phyloP scores from a whole-genome alignment of 2,888 invertebrate genomes.

The Thelaira solivaga region DNA sequence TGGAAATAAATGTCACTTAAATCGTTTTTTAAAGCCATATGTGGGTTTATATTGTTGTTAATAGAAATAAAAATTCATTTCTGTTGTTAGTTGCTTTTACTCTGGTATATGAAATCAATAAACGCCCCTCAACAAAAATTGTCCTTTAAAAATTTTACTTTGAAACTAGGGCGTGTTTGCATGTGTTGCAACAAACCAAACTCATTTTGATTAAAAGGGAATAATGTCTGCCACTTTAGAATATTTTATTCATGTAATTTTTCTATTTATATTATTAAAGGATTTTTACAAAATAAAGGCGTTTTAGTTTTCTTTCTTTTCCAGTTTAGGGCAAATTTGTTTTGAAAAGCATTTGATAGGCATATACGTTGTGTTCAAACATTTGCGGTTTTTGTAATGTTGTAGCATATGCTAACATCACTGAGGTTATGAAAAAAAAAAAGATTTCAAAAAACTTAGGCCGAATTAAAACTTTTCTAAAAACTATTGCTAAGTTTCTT shows the following conservation, averaged over 20 bases:
- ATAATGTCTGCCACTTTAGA: neutral
- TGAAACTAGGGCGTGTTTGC: constrained; percentile 5
- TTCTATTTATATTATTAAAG: neutral
- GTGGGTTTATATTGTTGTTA: neutral
- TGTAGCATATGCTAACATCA: too few relatives aligned
- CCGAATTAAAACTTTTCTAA: too few relatives aligned
- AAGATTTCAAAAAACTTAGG: too few relatives aligned
- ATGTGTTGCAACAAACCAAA: constrained; percentile 8
- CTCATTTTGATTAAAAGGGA: neutral
- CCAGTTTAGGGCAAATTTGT: neutral
- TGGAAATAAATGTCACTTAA: too few relatives aligned
- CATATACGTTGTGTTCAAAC: neutral
- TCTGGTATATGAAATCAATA: neutral
- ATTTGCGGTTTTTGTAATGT: neutral
- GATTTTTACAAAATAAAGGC: neutral
- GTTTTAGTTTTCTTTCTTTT: neutral
- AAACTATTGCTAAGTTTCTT: too few relatives aligned
- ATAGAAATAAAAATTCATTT: neutral
- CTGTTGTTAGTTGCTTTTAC: neutral
- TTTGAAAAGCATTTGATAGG: neutral
- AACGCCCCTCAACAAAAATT: constrained; percentile 6
- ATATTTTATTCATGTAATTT: neutral
- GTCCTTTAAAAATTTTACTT: neutral
- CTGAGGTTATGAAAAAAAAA: too few relatives aligned
- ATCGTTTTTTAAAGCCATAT: neutral